Evolutionary conservation across 2,113 vertebrate species (phyloP).

Genomic region (Alexandromys fortis): DNA sequence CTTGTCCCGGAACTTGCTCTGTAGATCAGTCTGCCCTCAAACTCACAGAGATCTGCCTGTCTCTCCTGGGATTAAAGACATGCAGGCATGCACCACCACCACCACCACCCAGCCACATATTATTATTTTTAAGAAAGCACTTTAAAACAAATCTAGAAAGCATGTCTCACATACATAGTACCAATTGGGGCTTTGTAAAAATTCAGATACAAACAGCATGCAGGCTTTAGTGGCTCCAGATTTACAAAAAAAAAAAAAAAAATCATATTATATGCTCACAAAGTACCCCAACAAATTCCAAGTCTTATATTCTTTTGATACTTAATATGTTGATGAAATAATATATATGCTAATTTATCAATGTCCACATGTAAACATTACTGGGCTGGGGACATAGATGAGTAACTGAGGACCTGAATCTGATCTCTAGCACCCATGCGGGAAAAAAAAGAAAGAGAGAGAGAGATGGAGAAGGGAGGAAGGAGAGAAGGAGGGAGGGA

Average conservation of each 20-base stretch:
- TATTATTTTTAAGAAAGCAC: conserved; percentile 38
- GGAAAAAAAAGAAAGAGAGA: too few relatives aligned
- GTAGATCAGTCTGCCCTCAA: background rate
- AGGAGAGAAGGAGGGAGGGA: rapidly evolving
- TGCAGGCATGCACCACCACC: background rate
- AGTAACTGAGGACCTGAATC: background rate
- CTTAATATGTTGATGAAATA: background rate
- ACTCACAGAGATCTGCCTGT: background rate
- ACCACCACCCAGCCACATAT: background rate
- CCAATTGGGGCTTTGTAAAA: background rate
- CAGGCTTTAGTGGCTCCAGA: background rate
- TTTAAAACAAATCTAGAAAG: conserved; percentile 2
- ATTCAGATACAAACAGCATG: background rate
- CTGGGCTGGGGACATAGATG: background rate
- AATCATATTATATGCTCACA: background rate
- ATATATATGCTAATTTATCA: background rate
- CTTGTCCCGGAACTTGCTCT: background rate
- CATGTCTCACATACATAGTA: background rate
- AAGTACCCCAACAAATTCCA: background rate
- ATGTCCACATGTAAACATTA: background rate
- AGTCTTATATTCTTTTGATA: background rate
- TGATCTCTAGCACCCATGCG: background rate
- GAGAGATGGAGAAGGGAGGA: too few relatives aligned
- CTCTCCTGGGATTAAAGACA: background rate
- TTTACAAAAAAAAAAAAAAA: background rate